Evolutionary conservation across 2,797 vertebrate genomes (phyloP).

Genomic region (Ambastaia sidthimunki): DNA sequence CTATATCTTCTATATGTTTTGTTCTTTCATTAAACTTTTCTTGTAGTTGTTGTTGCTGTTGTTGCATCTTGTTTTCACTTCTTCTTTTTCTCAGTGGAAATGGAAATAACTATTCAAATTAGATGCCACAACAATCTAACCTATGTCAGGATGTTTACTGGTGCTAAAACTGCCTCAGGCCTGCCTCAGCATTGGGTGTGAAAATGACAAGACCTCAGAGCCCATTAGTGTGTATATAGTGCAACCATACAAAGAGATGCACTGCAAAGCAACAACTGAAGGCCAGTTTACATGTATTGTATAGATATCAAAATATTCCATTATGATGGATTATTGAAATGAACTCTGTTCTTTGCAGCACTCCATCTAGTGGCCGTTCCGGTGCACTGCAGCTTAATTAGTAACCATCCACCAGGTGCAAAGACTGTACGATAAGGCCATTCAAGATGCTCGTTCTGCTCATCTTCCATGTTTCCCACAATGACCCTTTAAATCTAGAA

Average conservation of each 20-base stretch:
- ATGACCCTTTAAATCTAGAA: not conserved
- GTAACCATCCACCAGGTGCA: not conserved
- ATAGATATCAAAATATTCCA: not conserved
- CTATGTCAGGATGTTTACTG: constrained; percentile 19
- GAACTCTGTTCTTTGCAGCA: not conserved
- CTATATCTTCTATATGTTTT: not conserved
- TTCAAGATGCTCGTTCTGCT: not conserved
- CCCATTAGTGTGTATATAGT: not conserved
- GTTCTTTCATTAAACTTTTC: constrained; percentile 14
- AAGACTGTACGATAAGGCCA: not conserved
- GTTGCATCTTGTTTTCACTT: constrained; percentile 23
- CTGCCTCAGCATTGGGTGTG: constrained; percentile 25
- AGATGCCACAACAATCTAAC: constrained; percentile 31
- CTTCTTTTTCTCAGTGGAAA: constrained; percentile 24
- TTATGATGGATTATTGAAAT: no score
- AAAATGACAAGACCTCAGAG: not conserved
- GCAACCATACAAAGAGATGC: not conserved
- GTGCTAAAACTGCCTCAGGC: constrained; percentile 28
- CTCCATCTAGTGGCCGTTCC: constrained; percentile 55
- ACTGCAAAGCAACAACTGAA: constrained; percentile 68
- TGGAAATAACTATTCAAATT: constrained; percentile 10
- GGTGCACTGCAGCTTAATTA: constrained; percentile 31
- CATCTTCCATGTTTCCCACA: not conserved
- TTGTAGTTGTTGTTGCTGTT: not conserved
- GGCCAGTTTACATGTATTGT: constrained; percentile 49